phyloP scores from a whole-genome alignment of 2,113 vertebrate species.

The Enhydra lutris region DNA sequence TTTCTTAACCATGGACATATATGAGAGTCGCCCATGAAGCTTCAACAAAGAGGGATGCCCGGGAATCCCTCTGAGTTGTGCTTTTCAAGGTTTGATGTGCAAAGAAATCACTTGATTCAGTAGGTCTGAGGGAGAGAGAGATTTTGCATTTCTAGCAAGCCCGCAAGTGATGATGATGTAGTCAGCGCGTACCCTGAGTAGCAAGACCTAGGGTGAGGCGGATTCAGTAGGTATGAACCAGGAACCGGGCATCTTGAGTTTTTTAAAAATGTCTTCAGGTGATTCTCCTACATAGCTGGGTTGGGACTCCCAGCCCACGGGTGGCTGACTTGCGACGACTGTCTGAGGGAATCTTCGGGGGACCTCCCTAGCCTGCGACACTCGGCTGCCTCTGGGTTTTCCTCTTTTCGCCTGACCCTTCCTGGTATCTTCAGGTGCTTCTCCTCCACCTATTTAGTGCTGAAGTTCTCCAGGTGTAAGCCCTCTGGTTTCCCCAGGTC shows the following conservation, averaged over 20 bases:
- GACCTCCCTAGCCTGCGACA: neutral
- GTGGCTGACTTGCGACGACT: neutral
- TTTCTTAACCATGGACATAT: neutral
- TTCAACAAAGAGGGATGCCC: neutral
- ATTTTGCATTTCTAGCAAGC: neutral
- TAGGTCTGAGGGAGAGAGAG: neutral
- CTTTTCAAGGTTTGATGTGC: neutral
- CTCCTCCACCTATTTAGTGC: neutral
- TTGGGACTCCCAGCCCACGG: neutral
- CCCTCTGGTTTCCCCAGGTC: neutral
- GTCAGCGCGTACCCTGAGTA: neutral
- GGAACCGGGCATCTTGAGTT: neutral
- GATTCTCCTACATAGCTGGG: neutral
- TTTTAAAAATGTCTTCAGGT: neutral
- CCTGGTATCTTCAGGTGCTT: neutral
- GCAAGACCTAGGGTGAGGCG: neutral
- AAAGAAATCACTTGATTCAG: neutral
- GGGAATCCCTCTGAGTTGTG: neutral
- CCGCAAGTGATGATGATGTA: neutral
- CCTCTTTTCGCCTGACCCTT: neutral
- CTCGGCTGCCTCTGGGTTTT: neutral
- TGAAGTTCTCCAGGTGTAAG: neutral
- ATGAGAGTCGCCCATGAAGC: neutral
- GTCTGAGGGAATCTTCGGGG: neutral
- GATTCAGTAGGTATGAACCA: neutral